phyloP scores from a whole-genome alignment of 2,888 invertebrate species.

The Pyrocoelia pectoralis region DNA sequence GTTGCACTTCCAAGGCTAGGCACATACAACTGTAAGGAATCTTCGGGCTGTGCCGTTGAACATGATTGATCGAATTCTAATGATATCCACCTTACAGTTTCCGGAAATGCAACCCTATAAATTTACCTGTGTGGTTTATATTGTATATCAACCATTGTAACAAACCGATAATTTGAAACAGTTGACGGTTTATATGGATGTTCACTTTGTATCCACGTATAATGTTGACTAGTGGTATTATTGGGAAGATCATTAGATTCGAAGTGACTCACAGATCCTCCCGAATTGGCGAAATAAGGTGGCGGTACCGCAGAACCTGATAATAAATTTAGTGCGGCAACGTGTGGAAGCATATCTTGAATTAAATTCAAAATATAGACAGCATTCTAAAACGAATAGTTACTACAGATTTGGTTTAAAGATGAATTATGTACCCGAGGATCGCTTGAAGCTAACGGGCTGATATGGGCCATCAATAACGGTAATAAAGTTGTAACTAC shows the following conservation, averaged over 20 bases:
- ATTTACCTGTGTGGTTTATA: neutral
- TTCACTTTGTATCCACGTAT: conserved; percentile 93
- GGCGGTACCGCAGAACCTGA: conserved; percentile 44
- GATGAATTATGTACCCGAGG: conserved; percentile 72
- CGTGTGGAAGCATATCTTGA: conserved; percentile 87
- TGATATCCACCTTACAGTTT: conserved; percentile 88
- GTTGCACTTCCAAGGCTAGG: conserved; percentile 59
- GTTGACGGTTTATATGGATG: conserved; percentile 94
- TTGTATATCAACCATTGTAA: neutral
- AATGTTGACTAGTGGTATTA: conserved; percentile 83
- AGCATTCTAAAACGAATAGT: conserved; percentile 68
- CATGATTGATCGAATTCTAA: conserved; percentile 93
- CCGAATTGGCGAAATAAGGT: conserved; percentile 50
- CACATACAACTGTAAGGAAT: conserved; percentile 79
- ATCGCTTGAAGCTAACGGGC: conserved; percentile 82
- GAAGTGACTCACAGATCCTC: conserved; percentile 46
- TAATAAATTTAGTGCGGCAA: conserved; percentile 83
- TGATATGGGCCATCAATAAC: conserved; percentile 83
- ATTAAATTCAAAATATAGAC: conserved; percentile 87
- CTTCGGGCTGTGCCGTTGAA: conserved; percentile 93
- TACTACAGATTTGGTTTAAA: neutral
- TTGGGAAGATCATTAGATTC: conserved; percentile 46
- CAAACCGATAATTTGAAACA: conserved; percentile 81
- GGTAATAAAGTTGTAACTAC: conserved; percentile 81
- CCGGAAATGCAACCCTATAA: conserved; percentile 83